A percentile compares a stretch with the other conserved stretches of the same genome.
These are phyloP conservation scores for Eupithecia pulchellata DNA, from an alignment of 2,888 invertebrate genomes.

Conservation along the genomic window DNA sequence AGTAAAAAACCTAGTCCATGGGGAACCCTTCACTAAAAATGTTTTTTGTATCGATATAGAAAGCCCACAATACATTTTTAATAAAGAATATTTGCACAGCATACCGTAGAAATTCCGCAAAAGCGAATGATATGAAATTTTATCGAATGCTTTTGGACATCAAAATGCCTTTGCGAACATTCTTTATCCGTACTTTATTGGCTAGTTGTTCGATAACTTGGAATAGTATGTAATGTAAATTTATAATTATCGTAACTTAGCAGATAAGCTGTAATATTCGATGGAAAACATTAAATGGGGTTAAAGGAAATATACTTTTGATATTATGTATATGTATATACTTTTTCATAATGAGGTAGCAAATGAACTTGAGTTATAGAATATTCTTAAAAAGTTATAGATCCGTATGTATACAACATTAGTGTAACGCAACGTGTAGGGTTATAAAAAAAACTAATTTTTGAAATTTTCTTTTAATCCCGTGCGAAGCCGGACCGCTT, in stretches of 20 bases:
- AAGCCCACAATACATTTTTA: constrained; percentile 11
- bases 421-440: no score
- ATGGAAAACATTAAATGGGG: background rate
- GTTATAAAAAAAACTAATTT: no score
- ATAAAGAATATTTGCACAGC: constrained; percentile 20
- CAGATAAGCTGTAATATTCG: background rate
- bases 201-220: constrained; percentile 4
- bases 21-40: background rate
- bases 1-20: fast-evolving
- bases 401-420: no score
- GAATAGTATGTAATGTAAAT: background rate
- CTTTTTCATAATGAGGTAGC: no score
- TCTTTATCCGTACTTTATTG: constrained; percentile 8
- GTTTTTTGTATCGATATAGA: background rate
- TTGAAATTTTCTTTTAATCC: no score
- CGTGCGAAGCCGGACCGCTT: no score
- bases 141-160: constrained; percentile 13
- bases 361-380: no score
- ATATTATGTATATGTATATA: no score
- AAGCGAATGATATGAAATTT: constrained; percentile 12
- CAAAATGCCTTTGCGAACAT: constrained; percentile 21
- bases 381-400: no score
- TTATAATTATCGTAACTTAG: no score
- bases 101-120: constrained; percentile 23
- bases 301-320: background rate